Evolutionary conservation across 2,113 vertebrate genomes (phyloP).

Genomic region (Lutjanus erythropterus): DNA sequence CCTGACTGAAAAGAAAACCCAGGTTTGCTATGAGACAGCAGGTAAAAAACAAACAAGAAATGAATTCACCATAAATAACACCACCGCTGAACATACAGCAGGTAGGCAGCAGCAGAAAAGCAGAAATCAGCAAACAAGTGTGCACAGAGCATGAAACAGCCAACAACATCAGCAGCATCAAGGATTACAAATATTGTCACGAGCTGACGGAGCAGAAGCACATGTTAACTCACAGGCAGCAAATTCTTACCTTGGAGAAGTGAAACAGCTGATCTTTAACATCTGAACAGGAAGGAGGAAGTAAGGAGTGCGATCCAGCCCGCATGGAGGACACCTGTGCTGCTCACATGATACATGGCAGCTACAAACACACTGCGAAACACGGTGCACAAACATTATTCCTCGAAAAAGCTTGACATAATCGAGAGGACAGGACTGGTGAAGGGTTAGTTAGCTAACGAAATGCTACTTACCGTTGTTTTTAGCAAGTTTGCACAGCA

Average conservation of each 20-base stretch:
- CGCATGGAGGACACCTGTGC: neutral
- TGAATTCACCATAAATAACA: neutral
- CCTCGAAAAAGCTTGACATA: neutral
- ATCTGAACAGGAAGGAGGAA: neutral
- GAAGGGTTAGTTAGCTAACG: neutral
- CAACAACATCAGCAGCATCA: neutral
- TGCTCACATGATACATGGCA: too few species aligned
- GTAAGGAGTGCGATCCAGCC: neutral
- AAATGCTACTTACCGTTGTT: neutral
- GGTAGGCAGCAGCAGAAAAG: neutral
- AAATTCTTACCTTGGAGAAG: neutral
- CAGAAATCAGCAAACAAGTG: neutral
- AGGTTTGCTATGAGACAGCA: neutral
- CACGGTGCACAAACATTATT: neutral
- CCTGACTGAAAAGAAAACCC: neutral
- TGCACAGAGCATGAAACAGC: neutral
- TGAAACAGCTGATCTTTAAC: neutral
- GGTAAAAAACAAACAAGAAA: neutral
- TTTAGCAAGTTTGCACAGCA: neutral
- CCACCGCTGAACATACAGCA: neutral
- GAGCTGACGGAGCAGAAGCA: neutral
- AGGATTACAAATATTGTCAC: neutral
- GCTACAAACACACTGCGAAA: neutral
- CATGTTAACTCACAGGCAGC: neutral
- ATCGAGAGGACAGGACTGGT: neutral